phyloP scores from a whole-genome alignment of 2,888 invertebrate species.

The Timandra comae region DNA sequence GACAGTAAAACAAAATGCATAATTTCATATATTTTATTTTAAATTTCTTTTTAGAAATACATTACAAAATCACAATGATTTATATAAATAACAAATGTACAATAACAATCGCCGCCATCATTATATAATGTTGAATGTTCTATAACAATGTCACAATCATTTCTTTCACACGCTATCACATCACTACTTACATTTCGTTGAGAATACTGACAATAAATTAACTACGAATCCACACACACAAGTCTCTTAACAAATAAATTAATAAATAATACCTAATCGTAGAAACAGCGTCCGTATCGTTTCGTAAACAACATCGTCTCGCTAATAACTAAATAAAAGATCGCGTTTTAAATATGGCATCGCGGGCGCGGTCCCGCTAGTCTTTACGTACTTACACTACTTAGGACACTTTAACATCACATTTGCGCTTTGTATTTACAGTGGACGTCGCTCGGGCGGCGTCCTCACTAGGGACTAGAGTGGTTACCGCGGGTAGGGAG shows the following conservation, averaged over 20 bases:
- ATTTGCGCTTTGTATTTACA: conserved; percentile 76
- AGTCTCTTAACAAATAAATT: conserved; percentile 65
- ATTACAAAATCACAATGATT: conserved; percentile 59
- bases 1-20: conserved; percentile 25
- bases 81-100: conserved; percentile 46
- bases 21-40: conserved; percentile 48
- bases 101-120: conserved; percentile 44
- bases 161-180: conserved; percentile 46
- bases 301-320: conserved; percentile 43
- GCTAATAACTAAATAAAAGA: too few relatives aligned
- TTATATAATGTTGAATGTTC: conserved; percentile 20
- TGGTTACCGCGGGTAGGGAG: conserved; percentile 65
- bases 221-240: conserved; percentile 69
- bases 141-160: conserved; percentile 47
- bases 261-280: conserved; percentile 64
- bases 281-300: conserved; percentile 49
- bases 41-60: conserved; percentile 53
- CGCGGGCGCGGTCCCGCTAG: conserved; percentile 58
- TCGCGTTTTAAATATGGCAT: conserved; percentile 67
- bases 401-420: conserved; percentile 76
- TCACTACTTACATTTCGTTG: conserved; percentile 51
- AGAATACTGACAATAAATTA: conserved; percentile 75
- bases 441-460: conserved; percentile 46
- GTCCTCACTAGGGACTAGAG: conserved; percentile 73
- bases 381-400: conserved; percentile 65